Base-by-base conservation (phyloP, 1,140 invertebrate species). In the Drosophila mojavensis region DNA sequence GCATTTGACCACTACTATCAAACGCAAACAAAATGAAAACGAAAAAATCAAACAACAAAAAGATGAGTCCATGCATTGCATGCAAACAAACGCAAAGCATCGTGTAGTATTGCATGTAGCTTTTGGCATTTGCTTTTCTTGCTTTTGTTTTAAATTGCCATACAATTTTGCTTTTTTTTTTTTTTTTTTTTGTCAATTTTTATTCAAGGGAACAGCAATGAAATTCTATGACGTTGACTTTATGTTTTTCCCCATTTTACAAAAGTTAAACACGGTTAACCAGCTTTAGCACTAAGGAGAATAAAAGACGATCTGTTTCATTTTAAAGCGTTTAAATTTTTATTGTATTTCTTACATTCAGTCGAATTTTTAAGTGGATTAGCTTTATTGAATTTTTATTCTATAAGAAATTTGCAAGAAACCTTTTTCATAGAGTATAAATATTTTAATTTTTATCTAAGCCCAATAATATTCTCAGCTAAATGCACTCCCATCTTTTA, bases 211-310 rank as follows among this genome's bases (percentile, higher is more conserved):
- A 30, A 85, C 43, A 71, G 85, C 71, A 84, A 75, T 85, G 72
- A 78, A 84, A 85, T 71, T 81, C 74, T 58, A 85, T 66, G 77
- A 77, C 84, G 62, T 56, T 75, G 68, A 66, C 78, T 74, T 64
- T 61, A 55, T 62, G 63, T 17, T 28, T 39, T 45, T 33, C 43
- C 24, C 26, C 20, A 53, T 43, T 66, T 43, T 48, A 28, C 41
- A 51, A 47, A 41, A 63, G 50, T 43, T 5, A 5, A 48, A 55
- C 54, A 73, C 56, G 51, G 66, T 58, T 70, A 51, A 51, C 30
- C 26, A 63, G 64, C 64, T 55, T 60, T 61, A 55, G 61, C 28
- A 33, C 15, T 39, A 0, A 36, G 26, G 5, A 3, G 4, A n/a
- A 5, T 17, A 45, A 45, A 15, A n/a, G 11, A n/a, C 5, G 43